These are phyloP conservation scores for Candoia aspera DNA, from an alignment of 2,113 vertebrate species.

Conservation along the genomic window DNA sequence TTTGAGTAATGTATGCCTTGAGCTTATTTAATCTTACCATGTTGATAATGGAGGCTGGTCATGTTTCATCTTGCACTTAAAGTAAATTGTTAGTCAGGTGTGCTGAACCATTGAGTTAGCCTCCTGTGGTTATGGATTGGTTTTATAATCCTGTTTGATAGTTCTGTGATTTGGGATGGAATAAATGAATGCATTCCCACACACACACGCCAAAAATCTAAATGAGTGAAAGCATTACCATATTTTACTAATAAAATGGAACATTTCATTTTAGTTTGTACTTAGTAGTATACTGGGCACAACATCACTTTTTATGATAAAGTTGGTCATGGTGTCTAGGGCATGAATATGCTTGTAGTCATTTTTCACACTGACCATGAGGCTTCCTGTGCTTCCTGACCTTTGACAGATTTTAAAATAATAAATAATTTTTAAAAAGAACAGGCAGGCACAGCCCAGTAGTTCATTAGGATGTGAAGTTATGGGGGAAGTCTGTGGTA, in stretches of 20 bases:
- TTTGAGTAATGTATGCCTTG: conserved; percentile 51
- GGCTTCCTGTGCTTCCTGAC: too few species aligned
- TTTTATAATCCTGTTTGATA: conserved; percentile 64
- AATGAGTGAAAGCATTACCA: conserved; percentile 44
- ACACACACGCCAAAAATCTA: conserved; percentile 44
- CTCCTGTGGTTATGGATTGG: conserved; percentile 50
- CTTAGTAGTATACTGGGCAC: background rate
- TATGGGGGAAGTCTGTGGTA: too few species aligned
- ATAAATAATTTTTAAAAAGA: too few species aligned
- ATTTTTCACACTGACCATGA: too few species aligned
- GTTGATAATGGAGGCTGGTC: conserved; percentile 53
- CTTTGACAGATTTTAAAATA: too few species aligned
- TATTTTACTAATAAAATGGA: conserved; percentile 54
- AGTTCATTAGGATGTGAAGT: too few species aligned
- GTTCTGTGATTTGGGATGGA: conserved; percentile 62
- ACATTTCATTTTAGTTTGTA: background rate
- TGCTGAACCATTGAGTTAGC: conserved; percentile 55
- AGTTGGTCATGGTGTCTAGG: background rate
- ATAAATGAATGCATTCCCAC: conserved; percentile 52
- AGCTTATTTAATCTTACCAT: conserved; percentile 62
- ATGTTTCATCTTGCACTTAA: conserved; percentile 66
- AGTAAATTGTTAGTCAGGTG: conserved; percentile 59
- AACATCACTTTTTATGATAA: background rate
- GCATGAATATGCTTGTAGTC: too few species aligned
- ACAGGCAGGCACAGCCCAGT: too few species aligned